Evolutionary conservation across 2,113 vertebrate species (phyloP), one percentile per base, ranked within the genome.

Genomic region (Toxostoma redivivum): DNA sequence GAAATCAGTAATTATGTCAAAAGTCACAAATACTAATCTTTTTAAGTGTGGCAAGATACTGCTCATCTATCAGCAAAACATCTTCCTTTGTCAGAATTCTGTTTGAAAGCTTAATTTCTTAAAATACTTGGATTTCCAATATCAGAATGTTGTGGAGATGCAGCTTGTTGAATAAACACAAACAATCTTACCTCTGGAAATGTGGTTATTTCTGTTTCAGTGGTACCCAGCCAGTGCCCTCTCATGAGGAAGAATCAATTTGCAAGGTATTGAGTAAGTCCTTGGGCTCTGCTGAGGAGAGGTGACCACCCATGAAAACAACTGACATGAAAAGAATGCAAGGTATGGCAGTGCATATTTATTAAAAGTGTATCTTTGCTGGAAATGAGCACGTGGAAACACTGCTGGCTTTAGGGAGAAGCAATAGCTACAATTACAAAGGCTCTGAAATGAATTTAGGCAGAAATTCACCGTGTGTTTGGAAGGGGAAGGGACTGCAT

Each of bases 1-100:
- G 92, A 97, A 97, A 96, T 98, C 97, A 95, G 96, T 95, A 96
- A 95, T 97, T 96, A 97, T 93, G 97, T 91, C 95, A 94, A 95
- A 96, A 97, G 82, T 95, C 91, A 92, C 93, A 86, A 88, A 93
- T 88, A 88, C 72, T 78, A 94, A 96, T 94, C 95, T 96, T 38
- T 94, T 94, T 71, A 91, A 96, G 79, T 62, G 77, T 84, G 81
- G 78, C 69, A 30, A 56, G 77, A 57, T 83, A 90, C 45, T 66
- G 67, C 53, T 86, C 58, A 45, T 91, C 45, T 53, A 44, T 71
- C 40, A 62, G 78, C 51, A 77, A 64, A 93, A 76, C 47, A 91
- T 53, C 71, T 67, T 95, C 45, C 42, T 60, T 86, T 84, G 45
- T 74, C 86, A 77, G 90, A 61, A 80, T 85, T 94, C 81, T 89